Evolutionary conservation across 2,888 invertebrate genomes (phyloP).

Genomic region (Tholera decimalis): DNA sequence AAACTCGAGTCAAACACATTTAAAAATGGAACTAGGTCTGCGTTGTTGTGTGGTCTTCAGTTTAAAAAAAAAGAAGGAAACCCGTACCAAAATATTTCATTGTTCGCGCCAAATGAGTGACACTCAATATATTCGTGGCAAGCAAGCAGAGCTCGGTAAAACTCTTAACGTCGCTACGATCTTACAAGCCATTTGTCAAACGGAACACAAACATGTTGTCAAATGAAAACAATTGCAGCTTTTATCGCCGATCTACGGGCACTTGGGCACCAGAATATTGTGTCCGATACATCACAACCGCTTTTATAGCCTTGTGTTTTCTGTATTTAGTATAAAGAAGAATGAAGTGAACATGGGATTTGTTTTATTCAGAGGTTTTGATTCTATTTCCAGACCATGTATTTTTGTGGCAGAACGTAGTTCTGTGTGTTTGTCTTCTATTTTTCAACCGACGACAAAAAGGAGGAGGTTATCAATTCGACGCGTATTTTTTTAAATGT

Average conservation of each 20-base stretch:
- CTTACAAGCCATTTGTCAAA: constrained; percentile 78
- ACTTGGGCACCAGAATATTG: constrained; percentile 63
- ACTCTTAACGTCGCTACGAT: constrained; percentile 69
- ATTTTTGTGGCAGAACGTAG: constrained; percentile 14
- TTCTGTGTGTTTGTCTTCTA: background rate
- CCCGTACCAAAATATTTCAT: constrained; percentile 39
- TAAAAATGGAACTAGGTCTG: constrained; percentile 42
- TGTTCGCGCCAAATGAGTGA: constrained; percentile 57
- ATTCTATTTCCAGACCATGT: constrained; percentile 22
- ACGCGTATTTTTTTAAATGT: no score
- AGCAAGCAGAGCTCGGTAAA: constrained; percentile 63
- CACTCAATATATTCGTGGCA: constrained; percentile 63
- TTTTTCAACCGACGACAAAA: background rate
- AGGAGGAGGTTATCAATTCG: no score
- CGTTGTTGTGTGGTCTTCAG: constrained; percentile 20
- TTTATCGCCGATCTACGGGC: constrained; percentile 70
- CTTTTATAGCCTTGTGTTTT: constrained; percentile 47
- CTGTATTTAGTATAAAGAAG: constrained; percentile 57
- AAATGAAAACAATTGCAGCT: constrained; percentile 80
- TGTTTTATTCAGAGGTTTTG: constrained; percentile 39
- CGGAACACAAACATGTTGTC: constrained; percentile 79
- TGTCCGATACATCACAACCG: constrained; percentile 62
- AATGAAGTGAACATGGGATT: constrained; percentile 41
- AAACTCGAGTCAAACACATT: constrained; percentile 35
- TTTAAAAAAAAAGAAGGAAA: constrained; percentile 24